Evolutionary conservation across 2,797 vertebrate genomes (phyloP), one percentile per base, ranked within the genome.

Genomic region (Remorina albescens): DNA sequence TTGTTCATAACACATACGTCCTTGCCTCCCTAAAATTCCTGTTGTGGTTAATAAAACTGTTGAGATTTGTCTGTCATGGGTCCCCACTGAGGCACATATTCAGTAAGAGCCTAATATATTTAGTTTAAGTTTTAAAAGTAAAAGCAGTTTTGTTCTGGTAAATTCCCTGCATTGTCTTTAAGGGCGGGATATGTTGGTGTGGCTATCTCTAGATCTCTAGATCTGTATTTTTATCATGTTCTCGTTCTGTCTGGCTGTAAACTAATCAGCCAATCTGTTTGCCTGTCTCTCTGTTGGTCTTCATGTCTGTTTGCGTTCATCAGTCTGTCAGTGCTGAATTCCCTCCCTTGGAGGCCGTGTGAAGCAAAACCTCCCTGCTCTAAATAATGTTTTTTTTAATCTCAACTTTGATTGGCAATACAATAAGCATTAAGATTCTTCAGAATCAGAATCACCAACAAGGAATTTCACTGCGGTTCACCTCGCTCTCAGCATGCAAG

Each of bases 161-260:
- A n/a, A n/a, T n/a, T n/a, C n/a, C n/a, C n/a, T n/a, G n/a, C n/a
- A n/a, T 55, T 60, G 58, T 74, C 59, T 74, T 67, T 49, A 36
- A 15, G 16, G 28, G 13, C 71, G 60, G 56, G 42, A 74, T 58
- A 4, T 53, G 54, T 79, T 78, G 83, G 76, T 53, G 65, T 76
- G 53, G 47, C 55, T 32, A 34, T 32, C 42, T 46, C 18, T 55
- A 44, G 65, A 21, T 51, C 71, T 63, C 6, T 30, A 30, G 30
- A 30, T 30, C 30, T 30, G 30, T 30, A 30, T 30, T 30, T 30
- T 30, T 30, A 30, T 30, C 30, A 3, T 30, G 3, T 30, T 30
- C 30, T 30, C 30, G 6, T 30, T 30, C 30, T 79, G 69, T 67
- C 39, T 18, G 56, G 70, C 66, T 78, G 42, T 64, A 66, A 76